Conservation (phyloP, 2,113 vertebrate species). For the Lepisosteus osseus region DNA sequence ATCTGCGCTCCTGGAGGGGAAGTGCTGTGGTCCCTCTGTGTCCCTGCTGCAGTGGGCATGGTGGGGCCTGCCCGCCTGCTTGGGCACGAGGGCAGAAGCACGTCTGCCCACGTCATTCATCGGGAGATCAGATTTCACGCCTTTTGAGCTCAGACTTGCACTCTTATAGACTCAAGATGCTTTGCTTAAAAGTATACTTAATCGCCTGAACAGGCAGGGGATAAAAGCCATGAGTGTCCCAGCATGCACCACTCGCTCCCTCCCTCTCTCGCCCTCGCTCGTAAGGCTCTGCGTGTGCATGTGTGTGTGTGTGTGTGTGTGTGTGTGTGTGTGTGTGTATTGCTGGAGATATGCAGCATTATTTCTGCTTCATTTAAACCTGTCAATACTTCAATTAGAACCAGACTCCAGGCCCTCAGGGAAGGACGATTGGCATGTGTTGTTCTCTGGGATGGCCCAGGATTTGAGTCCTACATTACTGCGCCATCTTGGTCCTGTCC, state of each 20-base stretch:
- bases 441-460: constrained; percentile 26
- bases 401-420: constrained; percentile 52
- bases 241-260: constrained; percentile 26
- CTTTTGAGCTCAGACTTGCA: constrained; percentile 54
- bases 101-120: constrained; percentile 34
- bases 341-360: constrained; percentile 40
- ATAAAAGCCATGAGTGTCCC: constrained; percentile 51
- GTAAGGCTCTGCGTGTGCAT: constrained; percentile 7
- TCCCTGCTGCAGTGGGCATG: no score
- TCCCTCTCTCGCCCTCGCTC: background rate
- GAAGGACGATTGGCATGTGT: constrained; percentile 49
- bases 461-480: constrained; percentile 3
- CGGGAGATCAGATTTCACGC: constrained; percentile 52
- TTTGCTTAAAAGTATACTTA: constrained; percentile 49
- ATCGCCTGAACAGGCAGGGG: constrained; percentile 54
- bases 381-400: constrained; percentile 70
- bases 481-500: background rate
- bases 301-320: constrained; percentile 7
- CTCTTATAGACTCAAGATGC: constrained; percentile 40
- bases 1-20: constrained; percentile 54
- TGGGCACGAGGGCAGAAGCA: constrained; percentile 12
- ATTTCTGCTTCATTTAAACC: constrained; percentile 76
- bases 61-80: background rate
- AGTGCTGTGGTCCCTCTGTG: background rate
- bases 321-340: background rate